Percentiles rank a stretch among this genome's conserved stretches.
Evolutionary conservation across 2,888 invertebrate genomes (phyloP).

Genomic region (Pegoplata infirma): DNA sequence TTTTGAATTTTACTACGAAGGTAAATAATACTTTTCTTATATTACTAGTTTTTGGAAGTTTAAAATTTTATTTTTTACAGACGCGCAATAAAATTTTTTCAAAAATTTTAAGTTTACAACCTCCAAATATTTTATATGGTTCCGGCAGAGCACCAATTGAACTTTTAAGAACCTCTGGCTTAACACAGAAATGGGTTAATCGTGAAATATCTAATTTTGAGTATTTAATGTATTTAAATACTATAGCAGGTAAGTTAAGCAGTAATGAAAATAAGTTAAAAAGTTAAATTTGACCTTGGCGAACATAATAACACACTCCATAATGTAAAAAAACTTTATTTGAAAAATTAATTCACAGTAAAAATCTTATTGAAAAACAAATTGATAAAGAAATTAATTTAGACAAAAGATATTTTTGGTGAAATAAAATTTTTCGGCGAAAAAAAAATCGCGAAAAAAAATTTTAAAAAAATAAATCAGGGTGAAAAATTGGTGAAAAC

Average conservation of each 20-base stretch:
- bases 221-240: conserved; percentile 87
- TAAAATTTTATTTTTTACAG: conserved; percentile 74
- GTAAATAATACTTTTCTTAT: conserved; percentile 69
- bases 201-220: conserved; percentile 87
- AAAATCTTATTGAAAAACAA: too few relatives aligned
- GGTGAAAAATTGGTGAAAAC: too few relatives aligned
- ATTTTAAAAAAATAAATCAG: too few relatives aligned
- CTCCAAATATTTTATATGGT: conserved; percentile 81
- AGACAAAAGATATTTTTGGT: too few relatives aligned
- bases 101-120: conserved; percentile 80
- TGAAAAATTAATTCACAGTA: too few relatives aligned
- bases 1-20: conserved; percentile 82
- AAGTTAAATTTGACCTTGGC: too few relatives aligned
- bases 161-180: conserved; percentile 81
- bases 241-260: conserved; percentile 81
- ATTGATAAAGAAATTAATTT: too few relatives aligned
- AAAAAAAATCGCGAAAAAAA: too few relatives aligned
- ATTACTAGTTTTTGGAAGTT: conserved; percentile 22
- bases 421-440: too few relatives aligned
- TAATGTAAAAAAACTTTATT: too few relatives aligned
- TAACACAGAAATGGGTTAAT: conserved; percentile 82
- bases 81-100: conserved; percentile 82
- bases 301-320: too few relatives aligned
- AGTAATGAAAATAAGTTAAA: too few relatives aligned
- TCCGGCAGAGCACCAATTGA: conserved; percentile 82